Percentiles rank a stretch among this genome's conserved stretches.
phyloP scores from a whole-genome alignment of 2,888 invertebrate genomes.

The Amaurobius ferox region DNA sequence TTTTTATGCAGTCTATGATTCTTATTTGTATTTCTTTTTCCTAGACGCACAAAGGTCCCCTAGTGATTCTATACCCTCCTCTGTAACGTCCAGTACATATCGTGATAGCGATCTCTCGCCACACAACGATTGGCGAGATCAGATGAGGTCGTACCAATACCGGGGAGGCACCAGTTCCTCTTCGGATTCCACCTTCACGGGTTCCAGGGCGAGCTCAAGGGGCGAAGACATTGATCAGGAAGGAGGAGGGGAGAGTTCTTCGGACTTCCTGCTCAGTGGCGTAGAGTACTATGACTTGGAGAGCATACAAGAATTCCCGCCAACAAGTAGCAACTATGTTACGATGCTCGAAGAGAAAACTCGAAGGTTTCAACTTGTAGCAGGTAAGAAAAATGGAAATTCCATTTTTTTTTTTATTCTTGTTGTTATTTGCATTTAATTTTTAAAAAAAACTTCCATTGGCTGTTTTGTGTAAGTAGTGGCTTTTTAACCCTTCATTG shows the following conservation, averaged over 20 bases:
- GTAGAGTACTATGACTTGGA: conserved; percentile 72
- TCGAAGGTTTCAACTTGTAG: conserved; percentile 56
- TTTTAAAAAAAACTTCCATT: too few species aligned
- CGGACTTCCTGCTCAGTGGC: conserved; percentile 74
- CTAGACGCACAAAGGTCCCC: conserved; percentile 43
- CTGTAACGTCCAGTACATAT: conserved; percentile 44
- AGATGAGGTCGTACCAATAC: conserved; percentile 1
- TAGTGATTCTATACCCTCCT: conserved; percentile 51
- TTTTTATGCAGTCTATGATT: too few species aligned
- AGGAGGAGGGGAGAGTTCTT: conserved; percentile 46
- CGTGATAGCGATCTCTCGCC: conserved; percentile 60
- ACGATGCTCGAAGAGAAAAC: conserved; percentile 74
- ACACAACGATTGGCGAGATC: conserved; percentile 40
- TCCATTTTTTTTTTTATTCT: too few species aligned
- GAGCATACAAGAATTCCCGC: conserved; percentile 72
- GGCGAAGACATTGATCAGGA: conserved; percentile 45
- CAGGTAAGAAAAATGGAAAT: too few species aligned
- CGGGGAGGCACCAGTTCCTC: conserved; percentile 25
- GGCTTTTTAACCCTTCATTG: too few species aligned
- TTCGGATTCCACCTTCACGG: conserved; percentile 34
- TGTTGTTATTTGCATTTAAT: too few species aligned
- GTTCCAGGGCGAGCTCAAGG: conserved; percentile 20
- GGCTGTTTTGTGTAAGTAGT: too few species aligned
- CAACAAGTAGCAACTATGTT: conserved; percentile 71
- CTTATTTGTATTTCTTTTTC: too few species aligned